Base-by-base conservation (phyloP, 2,113 vertebrate genomes). In the Coreoperca whiteheadi region DNA sequence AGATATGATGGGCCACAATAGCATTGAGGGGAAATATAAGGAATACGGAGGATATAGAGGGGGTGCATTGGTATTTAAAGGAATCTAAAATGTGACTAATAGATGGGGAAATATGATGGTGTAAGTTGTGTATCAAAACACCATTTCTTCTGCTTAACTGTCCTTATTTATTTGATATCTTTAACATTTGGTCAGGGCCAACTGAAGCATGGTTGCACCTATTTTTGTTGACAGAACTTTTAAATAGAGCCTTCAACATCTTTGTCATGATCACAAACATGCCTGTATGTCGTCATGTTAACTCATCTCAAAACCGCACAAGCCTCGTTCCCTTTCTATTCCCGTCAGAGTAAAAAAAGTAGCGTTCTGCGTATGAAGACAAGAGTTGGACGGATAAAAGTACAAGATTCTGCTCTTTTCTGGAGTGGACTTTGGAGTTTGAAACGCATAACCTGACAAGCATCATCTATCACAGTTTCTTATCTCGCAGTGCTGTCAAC, bases 401-500 rank as follows among this genome's bases (percentile, higher is more conserved):
- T 25, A 53, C 8, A 4, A 50, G 66, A 34, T 56, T 71, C 56
- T 56, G 59, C 83, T 74, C 30, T 61, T 48, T 66, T 77, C 61
- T 48, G 18, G 32, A 77, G 77, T 82, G 74, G 83, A 67, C 81
- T 61, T 73, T 53, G 66, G 64, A 28, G 73, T 87, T 79, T 79
- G 64, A 88, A 79, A 75, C 48, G 4, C 72, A 54, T 34, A 77
- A 70, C 50, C 68, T 87, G 87, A 87, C 87, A 71, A 84, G 77
- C 60, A 34, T 74, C 83, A 83, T 93, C 85, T 72, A 80, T 90
- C 87, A 89, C 79, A 0, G 46, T 82, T 88, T 89, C 88, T 91
- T 94, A 83, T 88, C 77, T 70, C 46, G 57, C 74, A n/a, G 37
- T 50, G 73, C 88, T 87, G 89, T 92, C 92, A 90, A 77, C 81